Conservation (phyloP, 2,113 vertebrate species). For the Hucho hucho region DNA sequence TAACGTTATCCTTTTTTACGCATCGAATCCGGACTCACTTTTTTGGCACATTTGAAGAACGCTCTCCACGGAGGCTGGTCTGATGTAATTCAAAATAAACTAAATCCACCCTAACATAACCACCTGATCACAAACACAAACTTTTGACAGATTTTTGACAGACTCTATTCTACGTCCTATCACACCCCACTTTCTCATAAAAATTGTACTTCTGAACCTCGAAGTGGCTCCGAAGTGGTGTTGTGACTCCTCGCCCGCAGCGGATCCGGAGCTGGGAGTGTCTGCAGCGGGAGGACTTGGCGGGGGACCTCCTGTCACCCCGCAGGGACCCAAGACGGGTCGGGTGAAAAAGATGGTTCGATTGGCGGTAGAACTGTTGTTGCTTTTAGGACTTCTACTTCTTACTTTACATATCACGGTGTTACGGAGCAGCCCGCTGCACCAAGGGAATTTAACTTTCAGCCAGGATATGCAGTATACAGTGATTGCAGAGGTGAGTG, state of each 20-base stretch:
- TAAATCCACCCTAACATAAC: background rate
- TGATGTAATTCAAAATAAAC: background rate
- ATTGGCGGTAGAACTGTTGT: slow-evolving; percentile 85
- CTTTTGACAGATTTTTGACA: background rate
- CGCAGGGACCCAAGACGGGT: slow-evolving; percentile 81
- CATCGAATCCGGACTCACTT: background rate
- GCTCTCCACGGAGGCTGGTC: background rate
- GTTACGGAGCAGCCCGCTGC: slow-evolving; percentile 76
- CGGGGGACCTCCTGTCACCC: slow-evolving; percentile 50
- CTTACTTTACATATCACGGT: slow-evolving; percentile 93
- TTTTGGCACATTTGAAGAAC: background rate
- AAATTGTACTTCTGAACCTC: slow-evolving; percentile 72
- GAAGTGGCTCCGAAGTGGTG: slow-evolving; percentile 90
- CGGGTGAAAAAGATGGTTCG: slow-evolving; percentile 86
- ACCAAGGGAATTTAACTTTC: slow-evolving; percentile 70
- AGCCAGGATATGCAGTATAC: slow-evolving; percentile 75
- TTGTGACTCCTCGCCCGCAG: slow-evolving; percentile 82
- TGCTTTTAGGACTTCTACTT: slow-evolving; percentile 85
- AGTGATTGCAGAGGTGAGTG: slow-evolving; percentile 65
- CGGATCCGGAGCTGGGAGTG: slow-evolving; percentile 79
- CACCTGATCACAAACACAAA: background rate
- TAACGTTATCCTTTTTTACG: background rate
- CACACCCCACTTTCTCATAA: slow-evolving; percentile 42
- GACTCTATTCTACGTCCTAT: background rate
- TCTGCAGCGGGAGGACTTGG: slow-evolving; percentile 63